phyloP scores from a whole-genome alignment of 2,797 vertebrate species.

The Diceros bicornis region DNA sequence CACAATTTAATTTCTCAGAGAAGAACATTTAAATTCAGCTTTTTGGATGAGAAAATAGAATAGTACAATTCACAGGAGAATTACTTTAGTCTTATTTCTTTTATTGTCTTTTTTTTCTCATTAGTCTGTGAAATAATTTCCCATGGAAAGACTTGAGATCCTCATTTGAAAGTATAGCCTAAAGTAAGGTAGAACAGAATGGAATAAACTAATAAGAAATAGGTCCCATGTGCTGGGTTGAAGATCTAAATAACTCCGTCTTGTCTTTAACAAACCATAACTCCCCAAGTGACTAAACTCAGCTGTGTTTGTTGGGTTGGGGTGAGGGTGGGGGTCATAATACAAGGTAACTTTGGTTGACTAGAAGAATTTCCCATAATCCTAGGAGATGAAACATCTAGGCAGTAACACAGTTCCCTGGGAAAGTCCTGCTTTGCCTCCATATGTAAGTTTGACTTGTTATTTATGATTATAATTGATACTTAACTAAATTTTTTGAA shows the following conservation, averaged over 20 bases:
- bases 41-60: slow-evolving; percentile 20
- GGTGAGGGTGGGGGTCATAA: no score
- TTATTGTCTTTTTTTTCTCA: neutral
- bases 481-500: neutral
- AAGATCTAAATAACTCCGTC: neutral
- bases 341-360: neutral
- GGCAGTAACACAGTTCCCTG: neutral
- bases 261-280: neutral
- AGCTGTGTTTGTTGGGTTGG: neutral
- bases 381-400: neutral
- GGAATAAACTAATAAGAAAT: neutral
- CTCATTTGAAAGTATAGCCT: neutral
- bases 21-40: neutral
- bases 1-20: neutral
- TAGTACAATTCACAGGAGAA: neutral
- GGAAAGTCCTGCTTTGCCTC: neutral
- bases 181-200: slow-evolving; percentile 13
- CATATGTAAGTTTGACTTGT: neutral
- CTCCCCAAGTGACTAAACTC: neutral
- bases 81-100: neutral
- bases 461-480: neutral
- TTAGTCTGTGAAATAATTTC: neutral
- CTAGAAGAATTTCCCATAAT: neutral
- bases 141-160: neutral
- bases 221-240: neutral